A percentile compares a stretch with the other conserved stretches of the same genome.
Conservation (phyloP, 2,797 vertebrate genomes). For the Diceros bicornis region DNA sequence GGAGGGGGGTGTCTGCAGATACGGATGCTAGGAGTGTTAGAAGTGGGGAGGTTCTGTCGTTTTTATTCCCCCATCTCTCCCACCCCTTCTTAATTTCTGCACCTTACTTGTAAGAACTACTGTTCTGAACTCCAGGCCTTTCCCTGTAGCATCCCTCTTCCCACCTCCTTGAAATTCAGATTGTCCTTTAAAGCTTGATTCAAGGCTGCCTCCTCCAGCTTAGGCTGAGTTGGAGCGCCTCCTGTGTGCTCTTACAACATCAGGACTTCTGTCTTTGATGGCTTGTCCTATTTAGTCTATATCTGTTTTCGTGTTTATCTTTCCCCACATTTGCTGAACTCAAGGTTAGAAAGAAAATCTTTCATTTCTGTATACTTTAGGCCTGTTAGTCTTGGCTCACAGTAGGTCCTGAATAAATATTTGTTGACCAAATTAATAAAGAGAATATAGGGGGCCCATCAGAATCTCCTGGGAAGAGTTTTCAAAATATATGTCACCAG, state of each 20-base stretch:
- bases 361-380: background rate
- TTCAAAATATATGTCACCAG: background rate
- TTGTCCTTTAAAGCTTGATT: background rate
- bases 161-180: background rate
- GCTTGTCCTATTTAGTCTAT: background rate
- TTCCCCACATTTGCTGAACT: background rate
- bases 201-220: background rate
- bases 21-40: background rate
- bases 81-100: background rate
- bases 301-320: background rate
- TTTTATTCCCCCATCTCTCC: background rate
- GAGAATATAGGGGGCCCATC: background rate
- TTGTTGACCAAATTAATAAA: constrained; percentile 6
- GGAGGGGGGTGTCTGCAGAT: background rate
- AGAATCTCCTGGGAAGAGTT: background rate
- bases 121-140: background rate
- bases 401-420: background rate
- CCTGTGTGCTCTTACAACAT: fast-evolving
- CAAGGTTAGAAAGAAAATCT: background rate
- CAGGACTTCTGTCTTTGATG: background rate
- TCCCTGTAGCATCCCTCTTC: background rate
- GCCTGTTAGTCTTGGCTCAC: background rate
- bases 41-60: background rate
- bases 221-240: background rate
- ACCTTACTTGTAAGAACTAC: background rate